Conservation (phyloP, 2,888 invertebrate genomes). For the Machimus atricapillus region DNA sequence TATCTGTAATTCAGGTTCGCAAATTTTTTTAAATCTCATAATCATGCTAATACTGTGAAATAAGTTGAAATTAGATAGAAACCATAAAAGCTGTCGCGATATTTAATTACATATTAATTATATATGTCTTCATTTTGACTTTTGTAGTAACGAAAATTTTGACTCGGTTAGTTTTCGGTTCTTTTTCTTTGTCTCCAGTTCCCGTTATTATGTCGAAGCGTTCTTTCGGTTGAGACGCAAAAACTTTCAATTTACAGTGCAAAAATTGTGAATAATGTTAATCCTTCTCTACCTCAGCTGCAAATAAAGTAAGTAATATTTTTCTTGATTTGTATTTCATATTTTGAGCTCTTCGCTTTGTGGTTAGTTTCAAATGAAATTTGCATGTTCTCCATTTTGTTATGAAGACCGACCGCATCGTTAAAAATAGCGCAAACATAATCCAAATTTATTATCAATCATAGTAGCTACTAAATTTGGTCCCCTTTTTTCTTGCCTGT, state of each 20-base stretch:
- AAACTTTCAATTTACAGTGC: not conserved
- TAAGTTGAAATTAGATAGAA: not conserved
- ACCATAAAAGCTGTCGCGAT: not conserved
- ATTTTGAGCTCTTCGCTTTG: too few species aligned
- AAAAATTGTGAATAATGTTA: too few species aligned
- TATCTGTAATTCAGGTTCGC: not conserved
- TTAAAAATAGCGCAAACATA: too few species aligned
- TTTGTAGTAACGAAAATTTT: not conserved
- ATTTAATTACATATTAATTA: not conserved
- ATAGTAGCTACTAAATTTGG: too few species aligned
- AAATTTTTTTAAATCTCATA: not conserved
- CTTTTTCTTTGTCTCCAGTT: not conserved
- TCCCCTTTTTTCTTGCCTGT: too few species aligned
- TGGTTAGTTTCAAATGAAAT: too few species aligned
- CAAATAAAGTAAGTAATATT: too few species aligned
- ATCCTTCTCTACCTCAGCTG: too few species aligned
- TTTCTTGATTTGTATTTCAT: too few species aligned
- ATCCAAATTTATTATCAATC: too few species aligned
- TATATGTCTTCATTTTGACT: not conserved
- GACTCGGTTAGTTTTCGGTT: not conserved
- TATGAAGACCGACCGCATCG: too few species aligned
- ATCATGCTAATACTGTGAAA: not conserved
- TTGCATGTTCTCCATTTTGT: too few species aligned
- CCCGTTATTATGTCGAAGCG: not conserved
- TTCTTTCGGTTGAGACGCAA: not conserved